phyloP scores from a whole-genome alignment of 2,113 vertebrate genomes.

The Thalassoma bifasciatum region DNA sequence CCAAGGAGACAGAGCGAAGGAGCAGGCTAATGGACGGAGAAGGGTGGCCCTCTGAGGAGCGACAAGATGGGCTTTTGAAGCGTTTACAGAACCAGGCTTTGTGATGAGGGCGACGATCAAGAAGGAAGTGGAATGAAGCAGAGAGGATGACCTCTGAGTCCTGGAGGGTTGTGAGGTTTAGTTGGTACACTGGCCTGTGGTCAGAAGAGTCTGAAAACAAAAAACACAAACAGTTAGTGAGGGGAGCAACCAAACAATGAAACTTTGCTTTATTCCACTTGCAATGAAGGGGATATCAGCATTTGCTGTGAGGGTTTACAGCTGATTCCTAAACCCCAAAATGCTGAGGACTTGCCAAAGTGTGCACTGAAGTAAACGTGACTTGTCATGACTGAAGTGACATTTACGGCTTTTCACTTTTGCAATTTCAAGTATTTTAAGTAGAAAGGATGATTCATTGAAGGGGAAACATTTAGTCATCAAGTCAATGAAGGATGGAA shows the following conservation, averaged over 20 bases:
- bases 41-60: conserved; percentile 72
- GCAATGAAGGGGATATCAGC: too few species aligned
- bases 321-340: too few species aligned
- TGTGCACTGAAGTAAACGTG: conserved; percentile 9
- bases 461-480: conserved; percentile 4
- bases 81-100: conserved; percentile 85
- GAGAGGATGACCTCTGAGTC: conserved; percentile 91
- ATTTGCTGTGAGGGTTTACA: too few species aligned
- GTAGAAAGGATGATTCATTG: neutral
- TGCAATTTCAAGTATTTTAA: neutral
- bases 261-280: too few species aligned
- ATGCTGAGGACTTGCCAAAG: too few species aligned
- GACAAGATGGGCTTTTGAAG: conserved; percentile 86
- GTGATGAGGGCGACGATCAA: conserved; percentile 78
- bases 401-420: neutral
- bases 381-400: conserved; percentile 18
- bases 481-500: neutral
- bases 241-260: conserved; percentile 17
- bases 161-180: conserved; percentile 92
- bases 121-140: conserved; percentile 90
- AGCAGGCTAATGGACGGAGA: conserved; percentile 79
- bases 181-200: conserved; percentile 80
- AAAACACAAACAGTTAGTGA: conserved; percentile 39
- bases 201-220: conserved; percentile 63
- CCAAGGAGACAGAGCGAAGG: conserved; percentile 81